Percentiles rank a stretch among this genome's conserved stretches.
Conservation (phyloP, 2,888 invertebrate genomes). For the Dendrolimus pini region DNA sequence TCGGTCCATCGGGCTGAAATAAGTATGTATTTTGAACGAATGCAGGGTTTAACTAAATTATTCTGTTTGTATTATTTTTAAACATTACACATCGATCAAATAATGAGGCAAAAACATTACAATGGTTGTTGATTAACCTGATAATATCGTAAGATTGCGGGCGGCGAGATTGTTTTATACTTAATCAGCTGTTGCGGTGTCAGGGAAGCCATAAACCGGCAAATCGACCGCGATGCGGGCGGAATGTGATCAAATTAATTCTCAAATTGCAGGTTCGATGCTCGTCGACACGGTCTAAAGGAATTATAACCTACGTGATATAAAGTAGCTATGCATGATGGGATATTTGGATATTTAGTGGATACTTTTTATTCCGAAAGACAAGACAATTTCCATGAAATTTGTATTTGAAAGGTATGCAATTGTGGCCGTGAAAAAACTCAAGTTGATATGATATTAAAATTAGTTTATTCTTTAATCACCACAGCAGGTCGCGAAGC, state of each 20-base stretch:
- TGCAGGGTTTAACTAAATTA: no score
- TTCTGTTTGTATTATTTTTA: no score
- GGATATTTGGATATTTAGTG: no score
- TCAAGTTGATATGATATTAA: no score
- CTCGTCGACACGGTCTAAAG: slow-evolving; percentile 31
- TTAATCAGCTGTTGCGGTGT: slow-evolving; percentile 58
- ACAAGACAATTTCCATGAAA: no score
- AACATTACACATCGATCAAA: slow-evolving; percentile 2
- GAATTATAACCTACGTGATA: neutral
- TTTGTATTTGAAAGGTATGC: no score
- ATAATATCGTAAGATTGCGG: slow-evolving; percentile 45
- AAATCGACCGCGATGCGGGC: slow-evolving; percentile 41
- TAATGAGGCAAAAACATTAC: slow-evolving; percentile 6
- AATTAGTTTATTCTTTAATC: no score
- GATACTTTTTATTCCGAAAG: no score
- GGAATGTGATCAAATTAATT: slow-evolving; percentile 66
- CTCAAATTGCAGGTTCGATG: slow-evolving; percentile 56
- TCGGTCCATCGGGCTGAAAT: no score
- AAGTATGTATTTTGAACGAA: no score
- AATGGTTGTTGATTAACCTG: slow-evolving; percentile 28
- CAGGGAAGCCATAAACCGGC: slow-evolving; percentile 44
- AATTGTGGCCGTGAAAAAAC: no score
- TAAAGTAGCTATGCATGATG: neutral
- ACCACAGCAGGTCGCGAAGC: no score
- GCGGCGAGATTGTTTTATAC: slow-evolving; percentile 41